Base-by-base conservation (phyloP, 2,888 invertebrate genomes). In the Leptinotarsa juncta region DNA sequence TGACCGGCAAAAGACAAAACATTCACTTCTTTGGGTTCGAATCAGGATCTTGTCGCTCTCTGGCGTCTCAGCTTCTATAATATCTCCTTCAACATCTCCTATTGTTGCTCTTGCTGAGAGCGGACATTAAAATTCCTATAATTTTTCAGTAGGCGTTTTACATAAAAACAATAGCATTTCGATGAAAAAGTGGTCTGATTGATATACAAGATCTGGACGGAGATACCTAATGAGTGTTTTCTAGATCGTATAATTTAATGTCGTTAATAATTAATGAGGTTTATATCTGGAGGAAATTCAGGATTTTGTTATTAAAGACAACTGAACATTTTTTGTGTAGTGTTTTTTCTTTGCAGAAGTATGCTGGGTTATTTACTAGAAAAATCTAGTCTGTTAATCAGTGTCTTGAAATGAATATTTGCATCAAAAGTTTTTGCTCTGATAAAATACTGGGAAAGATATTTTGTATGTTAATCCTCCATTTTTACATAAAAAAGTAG, bases 11-110 rank as follows among this genome's bases (percentile, higher is more conserved):
- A 71, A 72, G 66, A 62, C 71, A 71, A 70, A 74, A 74, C 75
- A 72, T 75, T 75, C 72, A 75, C 72, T 75, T 74, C 71, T 73
- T 67, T 71, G 67, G 62, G 66, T 42, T 66, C 65, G 68, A 67
- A 74, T 68, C 74, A 74, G 74, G 74, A 74, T 74, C 71, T 71
- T 65, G 74, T 69, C 69, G 69, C 50, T 72, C 71, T 60, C 3
- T 69, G 70, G 70, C 70, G 74, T 74, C 70, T 66, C 50, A 49
- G 32, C 67, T 68, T 65, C 65, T 65, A 51, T 67, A 48, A 57
- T 20, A 66, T 74, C 62, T 69, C 42, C 51, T 69, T 53, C 60
- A 12, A 71, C 65, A 74, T 74, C 51, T 67, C 70, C 48, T 53
- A 60, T 51, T 67, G 51, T 67, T 67, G 67, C 68, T 73, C 42